Conservation (phyloP, 1,140 invertebrate species). For the Neelides sp. region DNA sequence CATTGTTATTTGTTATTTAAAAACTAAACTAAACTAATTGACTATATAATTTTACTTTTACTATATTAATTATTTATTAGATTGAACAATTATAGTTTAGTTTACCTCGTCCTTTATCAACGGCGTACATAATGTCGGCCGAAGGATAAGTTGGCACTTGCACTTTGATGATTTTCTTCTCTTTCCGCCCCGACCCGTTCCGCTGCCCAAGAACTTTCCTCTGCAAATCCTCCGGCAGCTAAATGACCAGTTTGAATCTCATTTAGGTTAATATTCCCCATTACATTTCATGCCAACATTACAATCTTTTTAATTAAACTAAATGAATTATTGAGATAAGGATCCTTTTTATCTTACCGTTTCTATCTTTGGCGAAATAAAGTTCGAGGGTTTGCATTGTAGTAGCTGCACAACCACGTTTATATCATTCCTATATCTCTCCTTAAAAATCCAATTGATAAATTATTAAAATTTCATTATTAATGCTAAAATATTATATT, state of each 20-base stretch:
- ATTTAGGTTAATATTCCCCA: neutral
- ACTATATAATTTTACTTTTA: neutral
- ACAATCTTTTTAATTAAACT: neutral
- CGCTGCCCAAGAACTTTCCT: slow-evolving; percentile 54
- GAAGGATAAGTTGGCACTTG: slow-evolving; percentile 73
- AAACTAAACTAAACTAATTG: too few relatives aligned
- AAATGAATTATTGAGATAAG: neutral
- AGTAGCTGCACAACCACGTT: slow-evolving; percentile 84
- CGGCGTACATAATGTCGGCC: slow-evolving; percentile 75
- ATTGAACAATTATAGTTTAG: neutral
- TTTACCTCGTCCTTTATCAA: slow-evolving; percentile 42
- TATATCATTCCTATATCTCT: slow-evolving; percentile 86
- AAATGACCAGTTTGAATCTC: slow-evolving; percentile 37
- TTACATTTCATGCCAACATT: neutral
- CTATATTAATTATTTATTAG: neutral
- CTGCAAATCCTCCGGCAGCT: slow-evolving; percentile 82
- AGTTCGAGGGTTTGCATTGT: slow-evolving; percentile 89
- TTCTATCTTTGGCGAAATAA: slow-evolving; percentile 81
- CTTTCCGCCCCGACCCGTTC: slow-evolving; percentile 36
- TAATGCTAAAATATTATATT: neutral
- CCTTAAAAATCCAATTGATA: slow-evolving; percentile 46
- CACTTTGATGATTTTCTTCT: slow-evolving; percentile 58
- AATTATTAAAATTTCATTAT: neutral
- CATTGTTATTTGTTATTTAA: too few relatives aligned
- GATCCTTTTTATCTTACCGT: slow-evolving; percentile 53